Conservation (phyloP, 2,888 invertebrate species). For the Autographa pulchrina region DNA sequence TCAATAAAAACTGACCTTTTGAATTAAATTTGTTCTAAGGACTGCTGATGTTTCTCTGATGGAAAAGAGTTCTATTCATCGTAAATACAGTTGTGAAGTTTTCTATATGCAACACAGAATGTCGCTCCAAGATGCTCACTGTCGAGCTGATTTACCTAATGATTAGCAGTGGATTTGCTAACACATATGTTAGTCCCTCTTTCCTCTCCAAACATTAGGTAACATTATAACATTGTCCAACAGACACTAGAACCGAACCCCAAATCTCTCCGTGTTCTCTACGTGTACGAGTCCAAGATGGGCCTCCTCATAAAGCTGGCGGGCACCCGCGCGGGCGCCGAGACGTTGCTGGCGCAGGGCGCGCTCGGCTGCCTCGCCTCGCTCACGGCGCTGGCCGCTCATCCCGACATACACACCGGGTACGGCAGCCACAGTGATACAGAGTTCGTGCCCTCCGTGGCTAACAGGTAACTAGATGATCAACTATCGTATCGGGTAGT, state of each 20-base stretch:
- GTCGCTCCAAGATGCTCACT: too few relatives aligned
- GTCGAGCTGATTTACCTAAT: too few relatives aligned
- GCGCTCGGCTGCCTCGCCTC: conserved; percentile 91
- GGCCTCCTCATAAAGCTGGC: conserved; percentile 93
- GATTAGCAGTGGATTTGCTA: too few relatives aligned
- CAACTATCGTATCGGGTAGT: too few relatives aligned
- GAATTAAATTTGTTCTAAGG: too few relatives aligned
- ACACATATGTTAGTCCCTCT: too few relatives aligned
- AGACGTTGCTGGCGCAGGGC: conserved; percentile 93
- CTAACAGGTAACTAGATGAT: conserved; percentile 70
- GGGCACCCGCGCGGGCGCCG: conserved; percentile 91
- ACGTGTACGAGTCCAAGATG: conserved; percentile 97
- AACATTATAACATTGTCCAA: background rate
- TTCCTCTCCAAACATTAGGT: too few relatives aligned
- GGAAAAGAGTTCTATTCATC: too few relatives aligned
- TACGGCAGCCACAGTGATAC: conserved; percentile 55
- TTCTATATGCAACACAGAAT: too few relatives aligned
- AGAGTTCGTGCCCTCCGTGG: conserved; percentile 76
- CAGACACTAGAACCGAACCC: conserved; percentile 91
- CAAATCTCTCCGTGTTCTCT: conserved; percentile 92
- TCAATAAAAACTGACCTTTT: too few relatives aligned
- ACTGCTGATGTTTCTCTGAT: too few relatives aligned
- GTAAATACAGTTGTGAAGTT: too few relatives aligned
- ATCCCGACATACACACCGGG: conserved; percentile 91
- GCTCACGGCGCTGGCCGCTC: conserved; percentile 92